A percentile compares a stretch with the other conserved stretches of the same genome.
phyloP scores from a whole-genome alignment of 2,113 vertebrate genomes.

The Sylvia atricapilla region DNA sequence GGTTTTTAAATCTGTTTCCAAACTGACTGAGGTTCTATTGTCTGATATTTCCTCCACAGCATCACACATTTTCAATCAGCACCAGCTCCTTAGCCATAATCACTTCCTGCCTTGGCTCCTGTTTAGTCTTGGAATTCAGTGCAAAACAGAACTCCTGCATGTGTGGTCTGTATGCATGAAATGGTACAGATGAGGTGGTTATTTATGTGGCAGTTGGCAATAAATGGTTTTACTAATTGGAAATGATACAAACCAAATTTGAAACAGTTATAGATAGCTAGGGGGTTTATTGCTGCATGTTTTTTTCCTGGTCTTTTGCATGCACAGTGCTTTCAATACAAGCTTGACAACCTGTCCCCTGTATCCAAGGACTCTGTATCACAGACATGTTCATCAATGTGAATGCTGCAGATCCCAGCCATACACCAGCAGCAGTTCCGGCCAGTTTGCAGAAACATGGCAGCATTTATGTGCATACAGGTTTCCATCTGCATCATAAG shows the following conservation, averaged over 20 bases:
- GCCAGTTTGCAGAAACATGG: not conserved
- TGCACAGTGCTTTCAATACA: not conserved
- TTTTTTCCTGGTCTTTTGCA: not conserved
- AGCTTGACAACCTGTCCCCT: not conserved
- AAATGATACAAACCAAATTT: not conserved
- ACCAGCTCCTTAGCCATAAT: slow-evolving; percentile 1
- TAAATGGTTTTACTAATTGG: not conserved
- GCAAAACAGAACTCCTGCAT: not conserved
- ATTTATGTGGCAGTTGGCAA: not conserved
- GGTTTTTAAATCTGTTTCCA: not conserved
- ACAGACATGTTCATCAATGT: not conserved
- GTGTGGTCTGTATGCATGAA: not conserved
- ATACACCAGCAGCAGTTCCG: not conserved
- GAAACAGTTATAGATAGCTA: not conserved
- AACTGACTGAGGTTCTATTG: slow-evolving; percentile 8
- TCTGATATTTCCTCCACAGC: slow-evolving; percentile 11
- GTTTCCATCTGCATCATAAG: slow-evolving; percentile 42
- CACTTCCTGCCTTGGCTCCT: slow-evolving; percentile 41
- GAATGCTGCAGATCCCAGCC: not conserved
- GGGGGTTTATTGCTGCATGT: not conserved
- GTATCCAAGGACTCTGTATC: not conserved
- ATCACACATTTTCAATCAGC: slow-evolving; percentile 7
- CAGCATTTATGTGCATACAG: slow-evolving; percentile 35
- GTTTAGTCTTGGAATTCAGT: not conserved
- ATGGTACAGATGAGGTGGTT: not conserved